Evolutionary conservation across 1,140 invertebrate species (phyloP).

Genomic region (Lepidurus arcticus): DNA sequence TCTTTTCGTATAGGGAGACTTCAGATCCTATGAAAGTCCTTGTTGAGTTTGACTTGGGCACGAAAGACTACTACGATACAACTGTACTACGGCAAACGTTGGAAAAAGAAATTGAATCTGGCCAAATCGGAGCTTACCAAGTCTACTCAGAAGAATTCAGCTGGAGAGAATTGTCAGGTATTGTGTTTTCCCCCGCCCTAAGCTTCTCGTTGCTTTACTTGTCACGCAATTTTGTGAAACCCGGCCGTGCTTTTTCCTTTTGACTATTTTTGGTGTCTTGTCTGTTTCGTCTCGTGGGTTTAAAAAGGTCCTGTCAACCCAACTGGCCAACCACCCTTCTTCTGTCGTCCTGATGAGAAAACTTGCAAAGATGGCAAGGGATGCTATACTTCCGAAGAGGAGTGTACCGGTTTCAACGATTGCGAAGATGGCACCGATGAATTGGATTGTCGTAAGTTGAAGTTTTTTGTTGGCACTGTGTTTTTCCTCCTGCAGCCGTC

Average conservation of each 20-base stretch:
- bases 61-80: slow-evolving; percentile 43
- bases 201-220: background rate
- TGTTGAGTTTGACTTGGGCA: slow-evolving; percentile 48
- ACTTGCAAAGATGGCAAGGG: slow-evolving; percentile 39
- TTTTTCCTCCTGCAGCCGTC: background rate
- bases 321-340: background rate
- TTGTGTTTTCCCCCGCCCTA: slow-evolving; percentile 35
- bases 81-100: slow-evolving; percentile 43
- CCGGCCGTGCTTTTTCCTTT: background rate
- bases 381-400: slow-evolving; percentile 39
- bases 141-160: slow-evolving; percentile 47
- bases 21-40: slow-evolving; percentile 31
- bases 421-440: slow-evolving; percentile 52
- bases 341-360: slow-evolving; percentile 36
- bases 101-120: slow-evolving; percentile 40
- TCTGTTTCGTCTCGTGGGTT: background rate
- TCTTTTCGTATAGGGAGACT: background rate
- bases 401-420: slow-evolving; percentile 50
- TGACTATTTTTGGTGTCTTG: background rate
- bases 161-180: slow-evolving; percentile 50
- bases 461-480: background rate
- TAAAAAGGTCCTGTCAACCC: background rate
- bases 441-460: slow-evolving; percentile 42
- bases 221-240: background rate
- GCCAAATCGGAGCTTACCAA: slow-evolving; percentile 44